These are phyloP conservation scores for Eulithis testata DNA, from an alignment of 2,888 invertebrate genomes.

Conservation along the genomic window DNA sequence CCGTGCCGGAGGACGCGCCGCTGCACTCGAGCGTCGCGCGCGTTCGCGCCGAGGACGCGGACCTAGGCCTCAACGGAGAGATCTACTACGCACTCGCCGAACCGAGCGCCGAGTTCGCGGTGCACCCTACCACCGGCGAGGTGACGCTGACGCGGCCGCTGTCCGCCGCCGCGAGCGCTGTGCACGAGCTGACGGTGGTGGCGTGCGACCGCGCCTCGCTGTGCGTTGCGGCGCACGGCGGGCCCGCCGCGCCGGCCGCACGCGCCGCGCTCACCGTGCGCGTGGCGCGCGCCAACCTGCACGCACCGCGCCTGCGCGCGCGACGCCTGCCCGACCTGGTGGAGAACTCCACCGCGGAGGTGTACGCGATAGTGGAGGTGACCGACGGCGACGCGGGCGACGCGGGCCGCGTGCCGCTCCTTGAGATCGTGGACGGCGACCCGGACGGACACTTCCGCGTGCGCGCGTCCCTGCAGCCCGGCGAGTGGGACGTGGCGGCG, in stretches of 20 bases:
- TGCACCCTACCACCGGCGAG: slow-evolving; percentile 96
- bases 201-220: slow-evolving; percentile 93
- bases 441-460: slow-evolving; percentile 95
- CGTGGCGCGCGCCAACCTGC: slow-evolving; percentile 93
- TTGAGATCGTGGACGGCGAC: slow-evolving; percentile 95
- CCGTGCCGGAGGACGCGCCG: slow-evolving; percentile 95
- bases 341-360: slow-evolving; percentile 92
- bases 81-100: slow-evolving; percentile 97
- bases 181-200: slow-evolving; percentile 90
- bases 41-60: slow-evolving; percentile 97
- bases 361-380: slow-evolving; percentile 95
- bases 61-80: slow-evolving; percentile 97
- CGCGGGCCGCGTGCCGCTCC: slow-evolving; percentile 91
- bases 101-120: slow-evolving; percentile 93
- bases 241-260: slow-evolving; percentile 87
- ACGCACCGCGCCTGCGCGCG: slow-evolving; percentile 93
- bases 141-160: slow-evolving; percentile 93
- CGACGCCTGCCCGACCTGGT: slow-evolving; percentile 91
- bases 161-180: slow-evolving; percentile 87
- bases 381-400: slow-evolving; percentile 92
- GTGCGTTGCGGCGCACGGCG: slow-evolving; percentile 62
- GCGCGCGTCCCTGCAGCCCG: slow-evolving; percentile 84
- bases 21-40: slow-evolving; percentile 91
- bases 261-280: slow-evolving; percentile 90
- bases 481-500: slow-evolving; percentile 92